These are phyloP conservation scores for Lordiphosa mommai DNA, from an alignment of 1,140 invertebrate species.

Conservation along the genomic window DNA sequence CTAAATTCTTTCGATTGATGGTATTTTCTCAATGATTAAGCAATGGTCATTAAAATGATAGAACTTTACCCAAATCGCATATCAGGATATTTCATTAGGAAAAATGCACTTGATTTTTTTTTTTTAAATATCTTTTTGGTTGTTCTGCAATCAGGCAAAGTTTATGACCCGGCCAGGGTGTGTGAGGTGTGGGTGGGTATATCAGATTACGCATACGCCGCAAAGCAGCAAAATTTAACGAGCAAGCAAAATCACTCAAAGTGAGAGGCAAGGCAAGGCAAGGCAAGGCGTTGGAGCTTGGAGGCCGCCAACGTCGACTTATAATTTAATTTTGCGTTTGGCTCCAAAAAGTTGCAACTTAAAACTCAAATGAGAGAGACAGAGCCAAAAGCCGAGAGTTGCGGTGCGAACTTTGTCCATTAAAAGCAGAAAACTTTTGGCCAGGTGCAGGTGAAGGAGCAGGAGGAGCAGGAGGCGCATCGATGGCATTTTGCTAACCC, in stretches of 20 bases:
- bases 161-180: no score
- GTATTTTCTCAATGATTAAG: no score
- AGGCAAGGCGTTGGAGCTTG: neutral
- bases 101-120: constrained; percentile 6
- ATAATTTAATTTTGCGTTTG: constrained; percentile 70
- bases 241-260: constrained; percentile 67
- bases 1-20: no score
- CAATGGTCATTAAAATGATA: no score
- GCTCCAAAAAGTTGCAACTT: constrained; percentile 31
- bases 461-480: constrained; percentile 40
- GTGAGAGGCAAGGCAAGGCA: constrained; percentile 11
- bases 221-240: constrained; percentile 59
- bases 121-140: neutral
- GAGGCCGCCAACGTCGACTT: constrained; percentile 23
- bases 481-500: constrained; percentile 51
- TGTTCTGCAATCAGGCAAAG: no score
- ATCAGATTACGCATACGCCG: constrained; percentile 71
- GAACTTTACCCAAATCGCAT: no score
- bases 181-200: constrained; percentile 48
- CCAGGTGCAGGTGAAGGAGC: constrained; percentile 28
- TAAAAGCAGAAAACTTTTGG: constrained; percentile 64
- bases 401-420: constrained; percentile 59
- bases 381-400: neutral
- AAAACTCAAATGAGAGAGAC: constrained; percentile 46
- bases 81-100: no score